Conservation (phyloP, 2,113 vertebrate genomes). For the Podiceps cristatus region DNA sequence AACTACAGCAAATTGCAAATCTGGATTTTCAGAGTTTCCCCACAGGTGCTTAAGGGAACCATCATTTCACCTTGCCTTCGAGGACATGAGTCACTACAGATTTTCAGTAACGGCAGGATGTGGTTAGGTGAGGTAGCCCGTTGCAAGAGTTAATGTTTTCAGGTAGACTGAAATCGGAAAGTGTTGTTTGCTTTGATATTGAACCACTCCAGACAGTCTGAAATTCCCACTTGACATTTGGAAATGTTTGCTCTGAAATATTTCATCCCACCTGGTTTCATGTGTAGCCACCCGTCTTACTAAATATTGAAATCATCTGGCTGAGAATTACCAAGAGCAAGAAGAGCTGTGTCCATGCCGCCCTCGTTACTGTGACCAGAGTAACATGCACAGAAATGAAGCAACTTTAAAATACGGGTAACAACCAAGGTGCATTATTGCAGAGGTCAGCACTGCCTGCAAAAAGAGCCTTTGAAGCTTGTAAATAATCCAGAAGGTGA, state of each 20-base stretch:
- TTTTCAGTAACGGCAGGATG: background rate
- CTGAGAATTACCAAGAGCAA: background rate
- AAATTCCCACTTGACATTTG: background rate
- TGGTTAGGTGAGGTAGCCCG: background rate
- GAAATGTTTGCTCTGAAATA: background rate
- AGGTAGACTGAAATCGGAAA: background rate
- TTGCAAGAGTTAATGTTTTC: background rate
- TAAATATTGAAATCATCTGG: background rate
- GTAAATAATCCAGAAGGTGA: background rate
- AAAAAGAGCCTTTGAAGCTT: background rate
- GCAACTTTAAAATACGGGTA: background rate
- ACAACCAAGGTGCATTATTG: background rate
- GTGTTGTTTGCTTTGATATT: background rate
- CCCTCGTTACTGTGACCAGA: background rate
- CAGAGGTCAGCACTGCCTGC: background rate
- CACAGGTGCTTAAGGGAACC: background rate
- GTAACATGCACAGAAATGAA: background rate
- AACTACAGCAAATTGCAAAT: background rate
- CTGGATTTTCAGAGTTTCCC: background rate
- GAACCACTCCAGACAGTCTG: background rate
- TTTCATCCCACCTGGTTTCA: background rate
- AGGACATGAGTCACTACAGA: background rate
- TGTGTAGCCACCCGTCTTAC: background rate
- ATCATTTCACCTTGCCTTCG: background rate
- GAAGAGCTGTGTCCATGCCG: background rate